Percentiles rank a stretch among this genome's conserved stretches.
Conservation (phyloP, 2,888 invertebrate genomes). For the Phaonia tiefii region DNA sequence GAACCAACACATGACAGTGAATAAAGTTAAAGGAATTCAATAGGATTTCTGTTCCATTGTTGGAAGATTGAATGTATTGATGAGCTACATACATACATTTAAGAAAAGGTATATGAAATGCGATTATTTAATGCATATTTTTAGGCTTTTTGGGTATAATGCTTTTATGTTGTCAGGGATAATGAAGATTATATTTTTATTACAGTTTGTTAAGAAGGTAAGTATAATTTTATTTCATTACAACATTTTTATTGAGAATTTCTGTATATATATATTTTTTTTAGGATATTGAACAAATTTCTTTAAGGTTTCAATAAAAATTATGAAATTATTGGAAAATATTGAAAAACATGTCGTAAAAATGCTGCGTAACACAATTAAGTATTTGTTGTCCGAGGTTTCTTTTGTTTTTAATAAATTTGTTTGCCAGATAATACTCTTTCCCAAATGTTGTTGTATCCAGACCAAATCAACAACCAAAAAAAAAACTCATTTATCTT, state of each 20-base stretch:
- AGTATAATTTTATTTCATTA: slow-evolving; percentile 28
- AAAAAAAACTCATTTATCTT: slow-evolving; percentile 44
- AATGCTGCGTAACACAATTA: too few relatives aligned
- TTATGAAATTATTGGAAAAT: too few relatives aligned
- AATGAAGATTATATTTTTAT: slow-evolving; percentile 13
- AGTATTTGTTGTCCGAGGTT: slow-evolving; percentile 23
- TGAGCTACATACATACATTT: too few relatives aligned
- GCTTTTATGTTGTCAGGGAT: background rate
- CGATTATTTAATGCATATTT: slow-evolving; percentile 33
- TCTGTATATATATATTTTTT: too few relatives aligned
- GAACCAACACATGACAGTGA: too few relatives aligned
- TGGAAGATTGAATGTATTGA: background rate
- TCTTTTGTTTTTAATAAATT: slow-evolving; percentile 20
- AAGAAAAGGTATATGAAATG: too few relatives aligned
- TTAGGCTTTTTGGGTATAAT: slow-evolving; percentile 1
- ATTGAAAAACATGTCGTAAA: too few relatives aligned
- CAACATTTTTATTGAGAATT: too few relatives aligned
- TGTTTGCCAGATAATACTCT: background rate
- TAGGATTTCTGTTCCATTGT: background rate
- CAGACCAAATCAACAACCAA: too few relatives aligned
- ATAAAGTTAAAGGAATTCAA: background rate
- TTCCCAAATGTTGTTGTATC: slow-evolving; percentile 10
- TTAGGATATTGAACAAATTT: slow-evolving; percentile 53
- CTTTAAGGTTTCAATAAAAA: too few relatives aligned
- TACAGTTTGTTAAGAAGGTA: slow-evolving; percentile 53